These are phyloP conservation scores for Andrena bicolor DNA, from an alignment of 2,888 invertebrate genomes.

Conservation along the genomic window DNA sequence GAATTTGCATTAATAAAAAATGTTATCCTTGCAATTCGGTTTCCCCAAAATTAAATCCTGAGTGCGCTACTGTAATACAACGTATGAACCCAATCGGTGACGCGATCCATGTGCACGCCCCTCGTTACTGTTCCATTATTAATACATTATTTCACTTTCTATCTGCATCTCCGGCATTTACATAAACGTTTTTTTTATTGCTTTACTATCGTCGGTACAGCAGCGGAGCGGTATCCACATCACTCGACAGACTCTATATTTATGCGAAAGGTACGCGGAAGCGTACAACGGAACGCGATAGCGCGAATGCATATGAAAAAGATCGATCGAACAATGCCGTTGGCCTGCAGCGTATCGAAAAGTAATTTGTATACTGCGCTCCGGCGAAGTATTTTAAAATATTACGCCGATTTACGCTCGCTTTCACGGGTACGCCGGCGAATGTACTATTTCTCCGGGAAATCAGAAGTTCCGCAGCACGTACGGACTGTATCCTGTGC, in stretches of 20 bases:
- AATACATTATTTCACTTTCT: too few species aligned
- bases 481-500: not conserved
- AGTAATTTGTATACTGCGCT: slow-evolving; percentile 39
- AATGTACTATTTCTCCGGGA: slow-evolving; percentile 26
- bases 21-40: too few species aligned
- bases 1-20: too few species aligned
- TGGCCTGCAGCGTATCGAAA: slow-evolving; percentile 46
- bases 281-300: slow-evolving; percentile 8
- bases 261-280: slow-evolving; percentile 18
- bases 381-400: slow-evolving; percentile 35
- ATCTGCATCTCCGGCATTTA: not conserved
- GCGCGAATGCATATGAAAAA: slow-evolving; percentile 38
- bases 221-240: slow-evolving; percentile 9
- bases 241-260: slow-evolving; percentile 27
- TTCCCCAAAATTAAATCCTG: too few species aligned
- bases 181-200: not conserved
- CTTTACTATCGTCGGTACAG: not conserved
- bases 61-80: too few species aligned
- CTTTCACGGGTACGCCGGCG: not conserved
- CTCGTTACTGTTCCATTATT: too few species aligned
- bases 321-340: slow-evolving; percentile 46
- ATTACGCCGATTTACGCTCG: slow-evolving; percentile 40
- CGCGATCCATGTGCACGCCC: too few species aligned
- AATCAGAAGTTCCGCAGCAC: slow-evolving; percentile 12
- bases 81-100: too few species aligned